phyloP scores from a whole-genome alignment of 1,140 invertebrate genomes.

The Drosophila subpulchrella region DNA sequence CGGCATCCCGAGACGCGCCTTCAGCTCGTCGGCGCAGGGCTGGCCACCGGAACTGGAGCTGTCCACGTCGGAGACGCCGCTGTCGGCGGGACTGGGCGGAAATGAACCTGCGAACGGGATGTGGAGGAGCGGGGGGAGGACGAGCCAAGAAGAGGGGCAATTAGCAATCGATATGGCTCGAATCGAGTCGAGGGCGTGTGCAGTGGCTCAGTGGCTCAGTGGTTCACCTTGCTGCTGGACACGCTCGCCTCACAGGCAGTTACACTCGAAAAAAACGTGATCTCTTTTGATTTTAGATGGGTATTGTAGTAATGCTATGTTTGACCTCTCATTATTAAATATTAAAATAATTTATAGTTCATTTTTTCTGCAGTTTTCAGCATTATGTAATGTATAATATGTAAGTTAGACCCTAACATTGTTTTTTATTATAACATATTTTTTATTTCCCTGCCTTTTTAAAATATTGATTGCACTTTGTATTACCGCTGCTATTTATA shows the following conservation, averaged over 20 bases:
- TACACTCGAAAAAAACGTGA: conserved; percentile 24
- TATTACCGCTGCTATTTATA: too few relatives aligned
- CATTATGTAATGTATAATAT: too few relatives aligned
- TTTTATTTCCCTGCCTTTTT: too few relatives aligned
- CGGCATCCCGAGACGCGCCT: conserved; percentile 89
- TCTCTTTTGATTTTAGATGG: neutral
- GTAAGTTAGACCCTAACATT: too few relatives aligned
- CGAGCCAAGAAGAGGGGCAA: conserved; percentile 37
- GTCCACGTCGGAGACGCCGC: conserved; percentile 98
- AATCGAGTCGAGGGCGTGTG: conserved; percentile 56
- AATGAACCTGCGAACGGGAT: conserved; percentile 89
- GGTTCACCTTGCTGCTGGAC: conserved; percentile 62
- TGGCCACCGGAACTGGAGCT: conserved; percentile 94
- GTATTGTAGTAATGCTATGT: neutral
- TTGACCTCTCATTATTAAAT: neutral
- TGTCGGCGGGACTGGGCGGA: conserved; percentile 98
- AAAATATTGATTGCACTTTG: too few relatives aligned
- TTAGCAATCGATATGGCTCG: conserved; percentile 29
- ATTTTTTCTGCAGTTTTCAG: too few relatives aligned
- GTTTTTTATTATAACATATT: too few relatives aligned
- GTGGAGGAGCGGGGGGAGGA: conserved; percentile 12
- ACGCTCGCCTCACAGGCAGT: conserved; percentile 25
- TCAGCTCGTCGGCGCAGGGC: conserved; percentile 94
- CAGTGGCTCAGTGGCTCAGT: conserved; percentile 52
- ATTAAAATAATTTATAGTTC: neutral